A percentile compares a stretch with the other conserved stretches of the same genome.
Evolutionary conservation across 2,113 vertebrate species (phyloP).

Genomic region (Alethe diademata): DNA sequence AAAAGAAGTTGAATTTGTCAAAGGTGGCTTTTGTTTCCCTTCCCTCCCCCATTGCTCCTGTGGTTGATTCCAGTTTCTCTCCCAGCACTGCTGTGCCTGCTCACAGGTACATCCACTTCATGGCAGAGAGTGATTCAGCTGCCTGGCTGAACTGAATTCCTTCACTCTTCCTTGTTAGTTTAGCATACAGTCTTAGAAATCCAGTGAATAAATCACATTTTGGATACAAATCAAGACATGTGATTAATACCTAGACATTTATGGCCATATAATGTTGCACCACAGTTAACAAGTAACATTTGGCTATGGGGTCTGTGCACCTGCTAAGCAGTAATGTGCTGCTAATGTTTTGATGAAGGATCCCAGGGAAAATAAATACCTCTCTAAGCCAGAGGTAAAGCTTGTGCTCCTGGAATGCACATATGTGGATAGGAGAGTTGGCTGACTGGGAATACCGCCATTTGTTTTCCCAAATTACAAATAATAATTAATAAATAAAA

Average conservation of each 20-base stretch:
- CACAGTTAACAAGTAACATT: slow-evolving; percentile 37
- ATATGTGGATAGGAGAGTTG: not conserved
- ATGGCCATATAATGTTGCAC: slow-evolving; percentile 7
- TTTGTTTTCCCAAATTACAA: slow-evolving; percentile 51
- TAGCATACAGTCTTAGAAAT: slow-evolving; percentile 12
- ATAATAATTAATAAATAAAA: slow-evolving; percentile 69
- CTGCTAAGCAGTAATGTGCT: slow-evolving; percentile 44
- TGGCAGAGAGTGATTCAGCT: not conserved
- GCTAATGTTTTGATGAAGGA: slow-evolving; percentile 47
- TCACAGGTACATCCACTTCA: not conserved
- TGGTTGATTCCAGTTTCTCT: not conserved
- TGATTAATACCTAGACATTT: slow-evolving; percentile 55
- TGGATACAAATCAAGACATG: slow-evolving; percentile 51
- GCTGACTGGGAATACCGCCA: slow-evolving; percentile 44
- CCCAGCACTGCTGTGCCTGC: not conserved
- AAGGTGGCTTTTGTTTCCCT: not conserved
- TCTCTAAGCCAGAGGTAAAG: slow-evolving; percentile 17
- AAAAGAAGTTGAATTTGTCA: not conserved
- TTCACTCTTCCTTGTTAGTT: not conserved
- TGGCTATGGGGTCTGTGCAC: slow-evolving; percentile 37
- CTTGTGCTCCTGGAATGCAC: not conserved
- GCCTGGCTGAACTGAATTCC: not conserved
- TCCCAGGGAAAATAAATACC: not conserved
- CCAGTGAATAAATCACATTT: slow-evolving; percentile 4
- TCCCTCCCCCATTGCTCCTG: not conserved